Base-by-base conservation (phyloP, 1,140 invertebrate genomes). In the Procambarus clarkii region DNA sequence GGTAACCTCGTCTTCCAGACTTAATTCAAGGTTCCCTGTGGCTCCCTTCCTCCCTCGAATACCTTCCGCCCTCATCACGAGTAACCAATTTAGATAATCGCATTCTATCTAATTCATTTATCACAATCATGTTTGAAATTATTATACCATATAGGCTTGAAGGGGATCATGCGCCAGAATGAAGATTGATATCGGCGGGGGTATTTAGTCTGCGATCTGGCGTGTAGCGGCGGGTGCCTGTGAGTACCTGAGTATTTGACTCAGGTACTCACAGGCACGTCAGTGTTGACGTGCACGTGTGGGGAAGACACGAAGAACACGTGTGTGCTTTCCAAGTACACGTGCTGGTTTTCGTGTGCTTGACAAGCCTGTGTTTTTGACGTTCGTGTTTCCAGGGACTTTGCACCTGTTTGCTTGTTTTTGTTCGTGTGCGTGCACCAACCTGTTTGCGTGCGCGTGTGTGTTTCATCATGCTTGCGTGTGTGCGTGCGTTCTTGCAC, bases 101-200 rank as follows among this genome's bases (percentile, higher is more conserved):
- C 81, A 64, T 54, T 60, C 60, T 69, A 58, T 58, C 81, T 64
- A 83, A 83, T 69, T 69, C 60, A 83, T 69, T 83, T 83, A 83
- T 83, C 81, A 58, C 81, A 83, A 69, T 83, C 81, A 83, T 58
- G 81, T 60, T 83, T 15, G n/a, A 83, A 83, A 83, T 83, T 83
- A 83, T 64, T 83, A 83, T 83, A 69, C 81, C 60, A 69, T 69
- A 69, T 64, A 69, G 54, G 81, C 34, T 69, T 58, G 60, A 83
- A 83, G 45, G 50, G 60, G 81, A 64, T 69, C 44, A 13, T 79
- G 77, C 9, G 13, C 77, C 13, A 45, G 77, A 50, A 79, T 79
- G 45, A 11, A 79, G 77, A 79, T 50, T 46, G 48, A 50, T 79
- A 79, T 79, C 77, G 21, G 8, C 69, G 21, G 69, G 24, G 24